phyloP scores from a whole-genome alignment of 2,113 vertebrate species.

The Glaucomys volans region DNA sequence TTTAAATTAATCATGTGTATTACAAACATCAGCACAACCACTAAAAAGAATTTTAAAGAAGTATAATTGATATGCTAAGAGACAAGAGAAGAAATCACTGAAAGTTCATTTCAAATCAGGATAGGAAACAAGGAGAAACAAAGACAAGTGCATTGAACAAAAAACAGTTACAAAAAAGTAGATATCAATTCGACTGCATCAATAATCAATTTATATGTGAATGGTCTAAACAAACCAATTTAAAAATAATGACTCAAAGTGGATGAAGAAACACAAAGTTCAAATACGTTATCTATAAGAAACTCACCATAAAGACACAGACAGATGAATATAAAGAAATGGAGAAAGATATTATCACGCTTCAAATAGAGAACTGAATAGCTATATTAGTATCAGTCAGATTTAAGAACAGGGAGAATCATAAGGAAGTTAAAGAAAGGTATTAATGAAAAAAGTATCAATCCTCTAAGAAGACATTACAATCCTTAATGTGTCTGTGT shows the following conservation, averaged over 20 bases:
- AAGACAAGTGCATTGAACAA: background rate
- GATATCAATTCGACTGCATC: background rate
- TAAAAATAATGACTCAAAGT: background rate
- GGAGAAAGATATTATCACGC: background rate
- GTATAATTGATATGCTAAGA: background rate
- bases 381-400: background rate
- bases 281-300: background rate
- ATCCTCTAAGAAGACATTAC: conserved; percentile 44
- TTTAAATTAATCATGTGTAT: background rate
- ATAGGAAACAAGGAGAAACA: background rate
- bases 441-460: conserved; percentile 44
- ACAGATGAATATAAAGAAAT: background rate
- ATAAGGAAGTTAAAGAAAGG: background rate
- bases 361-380: conserved; percentile 22
- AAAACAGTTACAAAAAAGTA: background rate
- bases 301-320: background rate
- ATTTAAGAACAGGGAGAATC: conserved; percentile 21
- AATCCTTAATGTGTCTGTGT: conserved; percentile 56
- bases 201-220: conserved; percentile 40
- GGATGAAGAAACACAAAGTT: background rate
- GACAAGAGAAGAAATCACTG: background rate
- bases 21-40: conserved; percentile 1
- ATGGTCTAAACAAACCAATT: conserved; percentile 43
- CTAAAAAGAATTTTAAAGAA: conserved; percentile 41
- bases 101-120: conserved; percentile 30